Evolutionary conservation across 2,888 invertebrate species (phyloP).

Genomic region (Blera fallax): DNA sequence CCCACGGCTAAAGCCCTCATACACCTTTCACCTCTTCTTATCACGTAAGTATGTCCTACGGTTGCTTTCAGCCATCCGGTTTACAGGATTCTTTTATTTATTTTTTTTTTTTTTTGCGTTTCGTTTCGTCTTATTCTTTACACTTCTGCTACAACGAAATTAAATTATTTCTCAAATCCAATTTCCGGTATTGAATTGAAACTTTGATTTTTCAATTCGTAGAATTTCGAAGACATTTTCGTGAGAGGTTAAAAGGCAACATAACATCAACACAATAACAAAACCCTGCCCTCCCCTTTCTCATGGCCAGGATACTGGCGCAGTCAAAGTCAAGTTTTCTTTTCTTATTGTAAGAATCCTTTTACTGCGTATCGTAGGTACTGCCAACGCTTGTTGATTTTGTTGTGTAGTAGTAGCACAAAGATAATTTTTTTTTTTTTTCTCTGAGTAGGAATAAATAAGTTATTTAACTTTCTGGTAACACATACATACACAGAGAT

Average conservation of each 20-base stretch:
- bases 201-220: constrained; percentile 73
- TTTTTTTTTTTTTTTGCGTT: too few species aligned
- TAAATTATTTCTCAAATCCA: constrained; percentile 74
- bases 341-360: neutral
- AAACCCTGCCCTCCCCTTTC: neutral
- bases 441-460: constrained; percentile 50
- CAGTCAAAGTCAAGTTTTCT: neutral
- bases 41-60: constrained; percentile 6
- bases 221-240: constrained; percentile 57
- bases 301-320: neutral
- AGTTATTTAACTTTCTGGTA: constrained; percentile 60
- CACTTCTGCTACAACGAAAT: constrained; percentile 55
- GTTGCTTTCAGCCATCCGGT: constrained; percentile 35
- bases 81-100: neutral
- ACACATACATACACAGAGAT: neutral
- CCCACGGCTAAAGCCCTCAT: neutral
- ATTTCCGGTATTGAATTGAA: constrained; percentile 74
- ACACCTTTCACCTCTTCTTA: neutral
- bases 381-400: constrained; percentile 21
- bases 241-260: constrained; percentile 45
- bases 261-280: constrained; percentile 15
- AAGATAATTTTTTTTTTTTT: constrained; percentile 48
- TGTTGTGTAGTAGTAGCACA: constrained; percentile 35
- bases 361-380: neutral
- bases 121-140: constrained; percentile 1